These are phyloP conservation scores for Paelopatides confundens DNA, from an alignment of 53 echinoderm and acorn worm species.

Conservation along the genomic window DNA sequence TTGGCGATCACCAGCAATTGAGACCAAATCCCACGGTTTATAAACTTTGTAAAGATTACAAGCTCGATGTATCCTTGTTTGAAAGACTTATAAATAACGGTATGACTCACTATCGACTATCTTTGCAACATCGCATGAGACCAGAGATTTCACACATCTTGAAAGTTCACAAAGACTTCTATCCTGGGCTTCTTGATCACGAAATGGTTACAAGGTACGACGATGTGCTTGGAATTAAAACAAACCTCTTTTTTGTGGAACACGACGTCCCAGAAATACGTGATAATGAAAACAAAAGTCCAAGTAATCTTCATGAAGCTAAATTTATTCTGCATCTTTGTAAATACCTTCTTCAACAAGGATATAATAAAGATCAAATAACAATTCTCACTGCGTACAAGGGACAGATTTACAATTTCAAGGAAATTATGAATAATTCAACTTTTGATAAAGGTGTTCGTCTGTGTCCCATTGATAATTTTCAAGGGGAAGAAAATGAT, in stretches of 20 bases:
- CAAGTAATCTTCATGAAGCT: slow-evolving; percentile 85
- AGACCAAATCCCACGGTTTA: slow-evolving; percentile 94
- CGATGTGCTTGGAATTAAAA: slow-evolving; percentile 67
- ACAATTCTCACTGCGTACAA: slow-evolving; percentile 89
- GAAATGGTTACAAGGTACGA: slow-evolving; percentile 61
- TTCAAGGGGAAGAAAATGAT: slow-evolving; percentile 69
- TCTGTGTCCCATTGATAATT: slow-evolving; percentile 62
- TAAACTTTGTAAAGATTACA: slow-evolving; percentile 74
- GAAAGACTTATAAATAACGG: slow-evolving; percentile 92
- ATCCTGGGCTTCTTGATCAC: slow-evolving; percentile 73
- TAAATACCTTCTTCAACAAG: slow-evolving; percentile 80
- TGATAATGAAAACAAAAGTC: slow-evolving; percentile 73
- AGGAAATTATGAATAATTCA: slow-evolving; percentile 49
- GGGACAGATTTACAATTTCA: slow-evolving; percentile 72
- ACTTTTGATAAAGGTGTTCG: slow-evolving; percentile 34
- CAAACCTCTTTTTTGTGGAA: slow-evolving; percentile 83
- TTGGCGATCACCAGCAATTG: slow-evolving; percentile 98
- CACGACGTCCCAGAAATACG: slow-evolving; percentile 63
- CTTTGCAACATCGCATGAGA: slow-evolving; percentile 89
- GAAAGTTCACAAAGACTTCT: slow-evolving; percentile 75
- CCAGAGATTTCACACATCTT: slow-evolving; percentile 86
- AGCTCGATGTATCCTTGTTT: slow-evolving; percentile 88
- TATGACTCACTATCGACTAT: slow-evolving; percentile 71
- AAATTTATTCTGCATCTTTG: slow-evolving; percentile 70
- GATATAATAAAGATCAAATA: slow-evolving; percentile 66